Conservation (phyloP, 2,888 invertebrate genomes). For the Oxycera nigricornis region DNA sequence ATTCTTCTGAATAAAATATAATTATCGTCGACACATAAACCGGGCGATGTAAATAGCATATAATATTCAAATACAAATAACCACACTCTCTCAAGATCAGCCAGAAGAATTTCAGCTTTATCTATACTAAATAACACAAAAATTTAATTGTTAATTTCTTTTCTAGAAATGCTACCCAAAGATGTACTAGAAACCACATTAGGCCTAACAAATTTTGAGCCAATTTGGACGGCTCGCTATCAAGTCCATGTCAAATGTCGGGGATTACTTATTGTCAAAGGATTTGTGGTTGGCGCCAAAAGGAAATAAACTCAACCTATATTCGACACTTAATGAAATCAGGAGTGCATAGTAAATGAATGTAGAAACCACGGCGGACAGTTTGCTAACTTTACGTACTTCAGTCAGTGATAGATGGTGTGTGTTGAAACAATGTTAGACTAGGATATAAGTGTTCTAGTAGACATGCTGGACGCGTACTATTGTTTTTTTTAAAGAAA, state of each 20-base stretch:
- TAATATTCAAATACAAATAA: no score
- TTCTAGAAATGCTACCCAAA: slow-evolving; percentile 65
- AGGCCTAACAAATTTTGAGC: slow-evolving; percentile 63
- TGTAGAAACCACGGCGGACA: background rate
- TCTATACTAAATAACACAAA: no score
- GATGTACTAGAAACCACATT: slow-evolving; percentile 68
- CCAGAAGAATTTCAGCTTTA: no score
- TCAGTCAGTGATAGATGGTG: background rate
- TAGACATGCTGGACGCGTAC: background rate
- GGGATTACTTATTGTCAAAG: slow-evolving; percentile 89
- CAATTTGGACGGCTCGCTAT: slow-evolving; percentile 85
- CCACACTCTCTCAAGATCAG: no score
- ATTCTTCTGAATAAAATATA: no score
- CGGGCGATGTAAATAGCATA: no score
- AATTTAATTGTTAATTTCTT: slow-evolving; percentile 46
- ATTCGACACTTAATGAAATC: background rate
- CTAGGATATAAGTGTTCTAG: background rate
- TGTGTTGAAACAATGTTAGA: background rate
- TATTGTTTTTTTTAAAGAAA: slow-evolving; percentile 18
- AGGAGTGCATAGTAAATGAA: background rate
- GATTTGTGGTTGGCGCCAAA: slow-evolving; percentile 72
- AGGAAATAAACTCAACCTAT: slow-evolving; percentile 9
- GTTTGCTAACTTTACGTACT: background rate
- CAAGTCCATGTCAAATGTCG: slow-evolving; percentile 90
- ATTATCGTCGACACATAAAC: no score